Evolutionary conservation across 2,888 invertebrate genomes (phyloP).

Genomic region (Cynaeus angustus): DNA sequence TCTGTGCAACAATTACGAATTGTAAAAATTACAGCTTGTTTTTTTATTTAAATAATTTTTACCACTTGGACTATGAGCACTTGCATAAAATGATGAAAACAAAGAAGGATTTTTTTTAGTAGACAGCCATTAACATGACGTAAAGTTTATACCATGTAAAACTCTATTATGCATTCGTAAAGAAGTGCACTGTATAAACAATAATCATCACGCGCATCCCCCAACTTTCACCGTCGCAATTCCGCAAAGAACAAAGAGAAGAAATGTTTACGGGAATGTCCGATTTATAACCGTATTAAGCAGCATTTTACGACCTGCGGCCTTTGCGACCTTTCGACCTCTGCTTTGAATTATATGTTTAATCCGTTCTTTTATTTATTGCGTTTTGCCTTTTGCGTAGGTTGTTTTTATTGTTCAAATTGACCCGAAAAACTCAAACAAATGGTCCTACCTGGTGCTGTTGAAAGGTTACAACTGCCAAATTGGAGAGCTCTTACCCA

Average conservation of each 20-base stretch:
- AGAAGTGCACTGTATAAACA: too few species aligned
- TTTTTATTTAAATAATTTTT: too few species aligned
- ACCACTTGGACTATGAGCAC: too few species aligned
- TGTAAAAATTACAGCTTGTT: too few species aligned
- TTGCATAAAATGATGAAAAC: too few species aligned
- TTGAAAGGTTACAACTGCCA: conserved; percentile 48
- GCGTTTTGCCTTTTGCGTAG: conserved; percentile 55
- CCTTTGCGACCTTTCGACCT: conserved; percentile 56
- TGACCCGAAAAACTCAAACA: conserved; percentile 59
- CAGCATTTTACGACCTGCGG: conserved; percentile 56
- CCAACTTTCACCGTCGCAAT: conserved; percentile 31
- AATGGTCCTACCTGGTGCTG: conserved; percentile 50
- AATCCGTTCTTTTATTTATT: conserved; percentile 59
- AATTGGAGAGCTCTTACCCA: conserved; percentile 40
- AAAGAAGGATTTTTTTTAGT: too few species aligned
- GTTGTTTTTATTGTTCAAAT: conserved; percentile 60
- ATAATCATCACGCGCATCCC: conserved; percentile 4
- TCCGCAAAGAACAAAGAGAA: conserved; percentile 49
- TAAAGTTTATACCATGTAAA: too few species aligned
- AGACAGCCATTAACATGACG: too few species aligned
- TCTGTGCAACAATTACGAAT: too few species aligned
- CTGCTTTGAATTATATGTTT: conserved; percentile 59
- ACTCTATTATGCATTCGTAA: too few species aligned
- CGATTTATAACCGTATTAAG: conserved; percentile 59
- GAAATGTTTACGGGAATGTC: conserved; percentile 52